phyloP scores from a whole-genome alignment of 2,888 invertebrate genomes.

The Atethmia centrago region DNA sequence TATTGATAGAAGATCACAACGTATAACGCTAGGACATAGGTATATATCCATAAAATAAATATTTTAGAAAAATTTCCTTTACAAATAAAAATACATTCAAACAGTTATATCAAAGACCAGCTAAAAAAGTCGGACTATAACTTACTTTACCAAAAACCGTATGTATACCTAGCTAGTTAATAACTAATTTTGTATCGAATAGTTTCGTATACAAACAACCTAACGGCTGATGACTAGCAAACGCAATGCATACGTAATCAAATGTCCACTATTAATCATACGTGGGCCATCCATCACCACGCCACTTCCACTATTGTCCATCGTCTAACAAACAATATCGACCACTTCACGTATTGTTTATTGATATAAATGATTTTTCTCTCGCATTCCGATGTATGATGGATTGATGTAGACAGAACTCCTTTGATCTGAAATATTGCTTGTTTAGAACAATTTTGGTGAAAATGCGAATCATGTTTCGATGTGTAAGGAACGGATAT shows the following conservation, averaged over 20 bases:
- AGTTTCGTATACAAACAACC: constrained; percentile 16
- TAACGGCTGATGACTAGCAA: constrained; percentile 31
- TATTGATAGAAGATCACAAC: too few relatives aligned
- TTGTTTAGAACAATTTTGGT: constrained; percentile 2
- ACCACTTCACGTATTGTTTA: constrained; percentile 62
- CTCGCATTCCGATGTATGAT: constrained; percentile 63
- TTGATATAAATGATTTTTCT: constrained; percentile 75
- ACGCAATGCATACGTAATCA: constrained; percentile 65
- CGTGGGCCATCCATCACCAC: constrained; percentile 64
- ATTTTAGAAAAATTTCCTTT: too few relatives aligned
- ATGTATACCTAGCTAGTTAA: background rate
- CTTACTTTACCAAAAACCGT: background rate
- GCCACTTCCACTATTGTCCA: constrained; percentile 63
- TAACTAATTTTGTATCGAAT: background rate
- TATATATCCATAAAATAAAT: too few relatives aligned
- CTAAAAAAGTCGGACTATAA: background rate
- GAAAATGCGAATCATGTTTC: constrained; percentile 1
- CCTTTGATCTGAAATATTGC: constrained; percentile 34
- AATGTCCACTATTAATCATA: constrained; percentile 66
- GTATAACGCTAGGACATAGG: background rate
- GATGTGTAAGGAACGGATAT: background rate
- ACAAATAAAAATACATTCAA: too few relatives aligned
- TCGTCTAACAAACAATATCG: constrained; percentile 65
- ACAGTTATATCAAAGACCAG: too few relatives aligned
- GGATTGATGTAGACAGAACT: constrained; percentile 48